Conservation (phyloP, 2,113 vertebrate species). For the Gavialis gangeticus region DNA sequence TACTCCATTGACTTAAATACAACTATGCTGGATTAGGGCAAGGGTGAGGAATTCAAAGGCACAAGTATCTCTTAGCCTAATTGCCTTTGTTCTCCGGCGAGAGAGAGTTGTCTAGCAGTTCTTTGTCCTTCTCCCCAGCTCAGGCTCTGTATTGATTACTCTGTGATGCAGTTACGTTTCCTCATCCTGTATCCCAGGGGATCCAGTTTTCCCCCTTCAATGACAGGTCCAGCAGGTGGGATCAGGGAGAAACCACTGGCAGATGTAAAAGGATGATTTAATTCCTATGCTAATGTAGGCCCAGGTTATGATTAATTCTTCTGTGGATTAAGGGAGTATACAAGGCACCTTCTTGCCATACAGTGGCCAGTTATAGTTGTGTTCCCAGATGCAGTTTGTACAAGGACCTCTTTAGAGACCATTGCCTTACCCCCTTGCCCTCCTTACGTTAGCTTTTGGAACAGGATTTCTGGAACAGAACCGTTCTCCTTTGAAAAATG, state of each 20-base stretch:
- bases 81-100: neutral
- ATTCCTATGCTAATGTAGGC: neutral
- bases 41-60: neutral
- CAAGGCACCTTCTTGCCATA: neutral
- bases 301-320: neutral
- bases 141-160: neutral
- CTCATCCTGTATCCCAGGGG: neutral
- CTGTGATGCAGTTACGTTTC: neutral
- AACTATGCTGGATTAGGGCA: neutral
- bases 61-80: neutral
- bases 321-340: no score
- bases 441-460: neutral
- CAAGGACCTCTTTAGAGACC: neutral
- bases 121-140: neutral
- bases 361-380: neutral
- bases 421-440: neutral
- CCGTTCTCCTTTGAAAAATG: neutral
- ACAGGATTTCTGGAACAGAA: neutral
- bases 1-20: neutral
- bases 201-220: neutral
- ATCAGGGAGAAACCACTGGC: neutral
- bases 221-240: neutral
- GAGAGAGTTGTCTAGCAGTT: neutral
- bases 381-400: neutral
- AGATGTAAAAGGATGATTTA: neutral